A percentile compares a stretch with the other conserved stretches of the same genome.
Evolutionary conservation across 2,113 vertebrate genomes (phyloP).

Genomic region (Chaetodon auriga): DNA sequence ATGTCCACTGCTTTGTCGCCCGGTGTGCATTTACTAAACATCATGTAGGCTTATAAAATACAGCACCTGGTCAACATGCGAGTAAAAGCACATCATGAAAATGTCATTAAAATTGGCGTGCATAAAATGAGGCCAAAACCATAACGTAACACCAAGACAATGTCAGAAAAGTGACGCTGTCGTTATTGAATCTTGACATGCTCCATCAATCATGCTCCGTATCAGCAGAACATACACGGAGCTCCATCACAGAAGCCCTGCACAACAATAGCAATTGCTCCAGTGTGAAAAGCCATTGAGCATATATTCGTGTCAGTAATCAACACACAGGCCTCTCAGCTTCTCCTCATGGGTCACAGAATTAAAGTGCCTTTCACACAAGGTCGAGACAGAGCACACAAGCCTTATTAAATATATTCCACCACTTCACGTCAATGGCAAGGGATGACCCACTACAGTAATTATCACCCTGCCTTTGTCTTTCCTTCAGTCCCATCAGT

Average conservation of each 20-base stretch:
- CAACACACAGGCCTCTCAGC: slow-evolving; percentile 65
- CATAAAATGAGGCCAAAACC: slow-evolving; percentile 52
- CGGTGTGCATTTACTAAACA: slow-evolving; percentile 41
- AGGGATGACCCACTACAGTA: slow-evolving; percentile 48
- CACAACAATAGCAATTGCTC: slow-evolving; percentile 59
- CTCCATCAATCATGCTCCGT: slow-evolving; percentile 58
- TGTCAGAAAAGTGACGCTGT: slow-evolving; percentile 53
- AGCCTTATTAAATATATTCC: slow-evolving; percentile 77
- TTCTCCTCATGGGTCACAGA: slow-evolving; percentile 65
- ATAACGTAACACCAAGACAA: slow-evolving; percentile 41
- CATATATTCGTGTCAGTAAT: slow-evolving; percentile 68
- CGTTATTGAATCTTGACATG: slow-evolving; percentile 66
- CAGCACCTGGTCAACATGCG: background rate
- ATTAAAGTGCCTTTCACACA: slow-evolving; percentile 80
- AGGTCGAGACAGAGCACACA: slow-evolving; percentile 77
- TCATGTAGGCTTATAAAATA: slow-evolving; percentile 34
- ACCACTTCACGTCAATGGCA: slow-evolving; percentile 71
- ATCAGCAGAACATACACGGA: slow-evolving; percentile 54
- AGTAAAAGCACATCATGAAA: slow-evolving; percentile 48
- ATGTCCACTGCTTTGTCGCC: slow-evolving; percentile 14
- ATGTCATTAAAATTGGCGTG: slow-evolving; percentile 52
- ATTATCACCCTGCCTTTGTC: slow-evolving; percentile 66
- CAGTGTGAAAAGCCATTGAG: slow-evolving; percentile 55
- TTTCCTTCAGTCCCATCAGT: slow-evolving; percentile 25
- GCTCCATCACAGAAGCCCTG: slow-evolving; percentile 10